Conservation (phyloP, 2,797 vertebrate genomes). For the Muscicapa comitata region DNA sequence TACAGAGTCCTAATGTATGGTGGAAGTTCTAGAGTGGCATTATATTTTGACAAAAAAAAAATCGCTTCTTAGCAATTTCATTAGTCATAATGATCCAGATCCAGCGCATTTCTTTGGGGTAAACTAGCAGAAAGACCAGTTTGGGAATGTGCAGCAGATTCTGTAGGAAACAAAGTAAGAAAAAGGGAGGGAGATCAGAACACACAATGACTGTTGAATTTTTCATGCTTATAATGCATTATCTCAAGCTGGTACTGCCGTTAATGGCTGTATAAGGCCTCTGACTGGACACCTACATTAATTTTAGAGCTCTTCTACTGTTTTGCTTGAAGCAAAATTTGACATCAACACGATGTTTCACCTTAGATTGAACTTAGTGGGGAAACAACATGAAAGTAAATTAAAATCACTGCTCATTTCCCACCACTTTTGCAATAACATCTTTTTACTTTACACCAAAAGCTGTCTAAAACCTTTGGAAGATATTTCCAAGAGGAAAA, state of each 20-base stretch:
- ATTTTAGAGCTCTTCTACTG: constrained; percentile 63
- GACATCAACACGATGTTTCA: constrained; percentile 65
- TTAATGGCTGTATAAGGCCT: constrained; percentile 68
- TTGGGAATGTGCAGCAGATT: constrained; percentile 39
- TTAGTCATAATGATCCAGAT: constrained; percentile 63
- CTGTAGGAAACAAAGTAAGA: constrained; percentile 31
- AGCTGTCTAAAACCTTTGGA: constrained; percentile 28
- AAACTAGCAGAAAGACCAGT: constrained; percentile 50
- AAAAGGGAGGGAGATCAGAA: constrained; percentile 52
- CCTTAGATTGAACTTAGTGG: constrained; percentile 63
- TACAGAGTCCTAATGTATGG: constrained; percentile 38
- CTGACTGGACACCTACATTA: constrained; percentile 71
- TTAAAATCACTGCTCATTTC: constrained; percentile 63
- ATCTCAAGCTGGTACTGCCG: constrained; percentile 50
- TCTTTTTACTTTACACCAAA: constrained; percentile 46
- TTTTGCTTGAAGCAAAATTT: constrained; percentile 71
- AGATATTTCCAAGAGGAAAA: constrained; percentile 19
- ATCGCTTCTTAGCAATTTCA: constrained; percentile 43
- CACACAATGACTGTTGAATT: constrained; percentile 69
- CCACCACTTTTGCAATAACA: constrained; percentile 31
- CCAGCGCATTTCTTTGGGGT: constrained; percentile 48
- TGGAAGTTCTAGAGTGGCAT: constrained; percentile 54
- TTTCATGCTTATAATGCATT: constrained; percentile 73
- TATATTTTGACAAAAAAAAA: constrained; percentile 62
- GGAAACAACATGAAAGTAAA: constrained; percentile 63